Base-by-base conservation (phyloP, 2,113 vertebrate genomes). In the Nyctibius bracteatus region DNA sequence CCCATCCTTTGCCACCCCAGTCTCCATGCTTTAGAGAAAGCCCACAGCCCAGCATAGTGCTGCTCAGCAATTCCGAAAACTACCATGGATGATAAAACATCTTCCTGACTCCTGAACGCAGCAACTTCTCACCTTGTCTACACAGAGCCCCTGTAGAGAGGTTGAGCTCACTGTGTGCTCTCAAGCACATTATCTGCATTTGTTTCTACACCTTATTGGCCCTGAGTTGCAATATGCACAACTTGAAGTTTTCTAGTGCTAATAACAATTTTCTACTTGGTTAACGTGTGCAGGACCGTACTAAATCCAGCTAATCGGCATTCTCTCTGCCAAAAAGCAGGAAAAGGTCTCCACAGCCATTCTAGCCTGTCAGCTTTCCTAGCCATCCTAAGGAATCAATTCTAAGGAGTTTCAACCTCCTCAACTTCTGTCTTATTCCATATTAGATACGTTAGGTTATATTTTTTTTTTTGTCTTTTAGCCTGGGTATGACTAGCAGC, bases 21-120 rank as follows among this genome's bases (percentile, higher is more conserved):
- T 27, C 65, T 65, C 41, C 31, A 9, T 6, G 20, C n/a, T 33
- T 13, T 54, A n/a, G 72, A 49, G 55, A 33, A 65, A 70, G 15
- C 46, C 47, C 51, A 8, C 0, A 0, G 79, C 70, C 44, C 59
- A 33, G 51, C 17, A 6, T 0, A 46, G 71, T 8, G 1, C 16
- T 37, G 49, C 23, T 73, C 46, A 70, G 72, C 46, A 74, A 10
- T 8, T 43, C 59, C 4, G 1, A 3, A 80, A 61, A 14, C 8
- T 25, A 5, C 33, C 6, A 24, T 31, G 70, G 15, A 1, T 15
- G n/a, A 18, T 5, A 17, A 72, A 81, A 30, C 19, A 18, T 41
- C 74, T 52, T 79, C 57, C 51, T 18, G 13, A 7, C 33, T 55
- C 7, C 65, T 49, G 35, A 33, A 30, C 1, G 4, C 51, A 25